A percentile compares a stretch with the other conserved stretches of the same genome.
Evolutionary conservation across 2,113 vertebrate species (phyloP).

Genomic region (Callionymus lyra): DNA sequence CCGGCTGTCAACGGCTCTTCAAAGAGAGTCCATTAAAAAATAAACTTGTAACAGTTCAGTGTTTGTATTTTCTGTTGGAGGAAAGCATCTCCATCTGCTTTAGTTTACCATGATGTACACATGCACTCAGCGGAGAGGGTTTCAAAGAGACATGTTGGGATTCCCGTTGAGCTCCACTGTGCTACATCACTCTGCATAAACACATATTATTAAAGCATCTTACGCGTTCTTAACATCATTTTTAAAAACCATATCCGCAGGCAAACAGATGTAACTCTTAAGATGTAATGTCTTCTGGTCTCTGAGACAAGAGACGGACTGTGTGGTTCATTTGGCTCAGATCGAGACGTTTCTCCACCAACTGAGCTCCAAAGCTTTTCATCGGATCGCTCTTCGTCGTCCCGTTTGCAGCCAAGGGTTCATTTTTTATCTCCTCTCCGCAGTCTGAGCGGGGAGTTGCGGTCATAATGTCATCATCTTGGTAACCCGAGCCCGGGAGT

Average conservation of each 20-base stretch:
- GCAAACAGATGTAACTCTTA: constrained; percentile 20
- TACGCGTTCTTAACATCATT: too few relatives aligned
- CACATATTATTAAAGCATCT: too few relatives aligned
- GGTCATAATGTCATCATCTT: constrained; percentile 48
- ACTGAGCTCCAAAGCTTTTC: constrained; percentile 36
- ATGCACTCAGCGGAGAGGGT: too few relatives aligned
- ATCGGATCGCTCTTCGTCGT: constrained; percentile 26
- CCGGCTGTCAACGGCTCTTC: too few relatives aligned
- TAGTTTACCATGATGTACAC: too few relatives aligned
- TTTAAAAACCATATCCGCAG: constrained; percentile 23
- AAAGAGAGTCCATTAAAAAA: too few relatives aligned
- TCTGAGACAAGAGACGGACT: constrained; percentile 19
- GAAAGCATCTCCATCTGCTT: constrained; percentile 26
- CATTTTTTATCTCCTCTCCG: constrained; percentile 34
- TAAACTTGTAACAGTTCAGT: too few relatives aligned
- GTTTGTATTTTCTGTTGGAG: neutral
- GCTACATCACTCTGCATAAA: neutral
- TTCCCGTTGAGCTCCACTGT: too few relatives aligned
- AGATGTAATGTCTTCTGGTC: too few relatives aligned
- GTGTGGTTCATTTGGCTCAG: constrained; percentile 30
- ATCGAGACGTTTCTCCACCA: too few relatives aligned
- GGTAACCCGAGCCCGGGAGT: constrained; percentile 38
- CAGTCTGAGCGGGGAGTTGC: constrained; percentile 23
- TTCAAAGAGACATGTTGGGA: too few relatives aligned
- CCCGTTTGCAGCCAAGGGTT: constrained; percentile 24